Conservation (phyloP, 2,113 vertebrate genomes). For the Malurus alboscapulatus region DNA sequence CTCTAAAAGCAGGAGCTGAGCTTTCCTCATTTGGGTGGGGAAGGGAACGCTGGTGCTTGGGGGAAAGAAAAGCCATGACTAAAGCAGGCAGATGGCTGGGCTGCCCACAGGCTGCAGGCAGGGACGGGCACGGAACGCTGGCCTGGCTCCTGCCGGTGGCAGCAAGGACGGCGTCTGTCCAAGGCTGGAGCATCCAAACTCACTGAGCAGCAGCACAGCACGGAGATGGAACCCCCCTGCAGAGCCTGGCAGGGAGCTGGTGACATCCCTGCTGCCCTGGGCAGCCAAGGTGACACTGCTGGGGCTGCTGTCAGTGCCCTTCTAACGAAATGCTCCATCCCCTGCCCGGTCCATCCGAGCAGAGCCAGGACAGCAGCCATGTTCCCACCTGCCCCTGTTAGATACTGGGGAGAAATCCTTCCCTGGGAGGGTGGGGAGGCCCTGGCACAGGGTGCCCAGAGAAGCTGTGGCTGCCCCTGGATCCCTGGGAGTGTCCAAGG, state of each 20-base stretch:
- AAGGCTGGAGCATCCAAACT: not conserved
- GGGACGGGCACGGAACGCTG: not conserved
- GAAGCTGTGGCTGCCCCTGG: not conserved
- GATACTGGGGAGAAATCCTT: not conserved
- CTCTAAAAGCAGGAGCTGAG: conserved; percentile 12
- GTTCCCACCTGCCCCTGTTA: fast-evolving
- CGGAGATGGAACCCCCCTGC: not conserved
- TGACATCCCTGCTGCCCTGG: not conserved
- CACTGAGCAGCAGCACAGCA: not conserved
- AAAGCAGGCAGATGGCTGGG: conserved; percentile 18
- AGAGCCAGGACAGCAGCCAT: not conserved
- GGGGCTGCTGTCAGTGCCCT: not conserved
- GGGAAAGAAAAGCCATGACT: not conserved
- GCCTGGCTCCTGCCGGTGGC: not conserved
- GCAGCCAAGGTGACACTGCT: not conserved
- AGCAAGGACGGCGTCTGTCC: not conserved
- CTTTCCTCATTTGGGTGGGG: not conserved
- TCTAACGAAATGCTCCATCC: not conserved
- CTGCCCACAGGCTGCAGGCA: not conserved
- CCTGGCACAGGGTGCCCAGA: not conserved
- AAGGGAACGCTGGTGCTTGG: not conserved
- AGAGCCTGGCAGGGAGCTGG: not conserved
- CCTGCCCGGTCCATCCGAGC: not conserved
- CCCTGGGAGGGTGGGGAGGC: not conserved
- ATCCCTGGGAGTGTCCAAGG: not conserved